Percentiles rank a stretch among this genome's conserved stretches.
Evolutionary conservation across 2,113 vertebrate genomes (phyloP).

Genomic region (Empidonax alnorum): DNA sequence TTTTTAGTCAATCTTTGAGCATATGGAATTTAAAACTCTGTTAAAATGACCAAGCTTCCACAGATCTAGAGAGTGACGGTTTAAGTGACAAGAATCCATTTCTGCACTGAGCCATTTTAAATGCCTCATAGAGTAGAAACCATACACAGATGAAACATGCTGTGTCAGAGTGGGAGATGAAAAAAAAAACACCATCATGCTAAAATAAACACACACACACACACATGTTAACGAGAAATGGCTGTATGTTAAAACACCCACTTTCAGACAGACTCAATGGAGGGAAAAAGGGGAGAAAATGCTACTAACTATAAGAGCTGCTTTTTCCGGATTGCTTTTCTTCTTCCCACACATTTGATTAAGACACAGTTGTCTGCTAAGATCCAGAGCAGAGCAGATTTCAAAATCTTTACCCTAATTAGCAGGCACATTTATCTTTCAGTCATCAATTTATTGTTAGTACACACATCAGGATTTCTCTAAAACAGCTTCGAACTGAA

Average conservation of each 20-base stretch:
- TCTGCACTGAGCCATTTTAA: conserved; percentile 74
- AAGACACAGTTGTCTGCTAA: conserved; percentile 71
- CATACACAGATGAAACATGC: conserved; percentile 80
- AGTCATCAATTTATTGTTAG: conserved; percentile 13
- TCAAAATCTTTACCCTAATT: conserved; percentile 72
- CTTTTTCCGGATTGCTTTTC: conserved; percentile 70
- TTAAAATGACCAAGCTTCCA: conserved; percentile 47
- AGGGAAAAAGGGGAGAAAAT: conserved; percentile 65
- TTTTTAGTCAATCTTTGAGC: conserved; percentile 37
- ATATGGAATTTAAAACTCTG: conserved; percentile 11
- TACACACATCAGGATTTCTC: background rate
- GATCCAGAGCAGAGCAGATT: conserved; percentile 71
- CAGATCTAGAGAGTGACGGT: conserved; percentile 73
- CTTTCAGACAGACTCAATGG: conserved; percentile 74
- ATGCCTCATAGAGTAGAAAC: conserved; percentile 67
- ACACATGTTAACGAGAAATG: conserved; percentile 74
- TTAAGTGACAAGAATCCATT: conserved; percentile 81
- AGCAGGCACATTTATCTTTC: conserved; percentile 64
- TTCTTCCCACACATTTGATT: conserved; percentile 76
- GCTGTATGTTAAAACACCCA: conserved; percentile 76
- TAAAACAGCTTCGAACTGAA: background rate
- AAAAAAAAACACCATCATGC: conserved; percentile 71
- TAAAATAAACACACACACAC: conserved; percentile 71
- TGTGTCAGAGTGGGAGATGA: conserved; percentile 75
- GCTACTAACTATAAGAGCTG: conserved; percentile 75